A percentile compares a stretch with the other conserved stretches of the same genome.
Conservation (phyloP, 2,888 invertebrate genomes). For the Cephus rjabovi region DNA sequence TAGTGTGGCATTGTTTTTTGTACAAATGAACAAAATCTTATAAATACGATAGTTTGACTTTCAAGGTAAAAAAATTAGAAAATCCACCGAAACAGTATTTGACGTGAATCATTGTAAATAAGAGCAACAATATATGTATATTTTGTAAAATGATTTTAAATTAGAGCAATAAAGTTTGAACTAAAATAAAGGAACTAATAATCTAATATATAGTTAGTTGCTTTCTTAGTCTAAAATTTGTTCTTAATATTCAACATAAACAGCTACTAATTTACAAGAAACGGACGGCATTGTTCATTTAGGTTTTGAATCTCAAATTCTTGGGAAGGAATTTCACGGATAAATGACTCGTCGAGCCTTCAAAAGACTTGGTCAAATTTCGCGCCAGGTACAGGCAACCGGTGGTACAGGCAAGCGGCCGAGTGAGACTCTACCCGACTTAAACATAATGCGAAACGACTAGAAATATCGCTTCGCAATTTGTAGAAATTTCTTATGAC, state of each 20-base stretch:
- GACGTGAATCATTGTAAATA: background rate
- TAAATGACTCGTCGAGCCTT: background rate
- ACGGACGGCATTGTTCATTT: no score
- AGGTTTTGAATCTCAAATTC: background rate
- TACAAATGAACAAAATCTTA: background rate
- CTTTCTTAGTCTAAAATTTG: conserved; percentile 5
- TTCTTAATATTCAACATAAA: conserved; percentile 3
- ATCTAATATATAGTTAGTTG: conserved; percentile 3
- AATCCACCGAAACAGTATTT: background rate
- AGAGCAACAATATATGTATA: background rate
- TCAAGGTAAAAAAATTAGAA: background rate
- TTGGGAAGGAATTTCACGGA: background rate
- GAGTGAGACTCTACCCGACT: background rate
- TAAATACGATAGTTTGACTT: background rate
- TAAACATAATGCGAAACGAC: conserved; percentile 2
- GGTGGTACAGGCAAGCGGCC: background rate
- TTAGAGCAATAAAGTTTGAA: background rate
- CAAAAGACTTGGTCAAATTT: background rate
- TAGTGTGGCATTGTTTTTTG: background rate
- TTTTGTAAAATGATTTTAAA: background rate
- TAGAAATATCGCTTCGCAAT: conserved; percentile 27
- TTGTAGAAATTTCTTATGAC: conserved; percentile 28
- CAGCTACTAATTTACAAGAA: background rate
- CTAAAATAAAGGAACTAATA: conserved; percentile 5
- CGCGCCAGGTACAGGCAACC: no score